Evolutionary conservation across 2,888 invertebrate genomes (phyloP), one percentile per base, ranked within the genome.

Genomic region (Argynnis bischoffii): DNA sequence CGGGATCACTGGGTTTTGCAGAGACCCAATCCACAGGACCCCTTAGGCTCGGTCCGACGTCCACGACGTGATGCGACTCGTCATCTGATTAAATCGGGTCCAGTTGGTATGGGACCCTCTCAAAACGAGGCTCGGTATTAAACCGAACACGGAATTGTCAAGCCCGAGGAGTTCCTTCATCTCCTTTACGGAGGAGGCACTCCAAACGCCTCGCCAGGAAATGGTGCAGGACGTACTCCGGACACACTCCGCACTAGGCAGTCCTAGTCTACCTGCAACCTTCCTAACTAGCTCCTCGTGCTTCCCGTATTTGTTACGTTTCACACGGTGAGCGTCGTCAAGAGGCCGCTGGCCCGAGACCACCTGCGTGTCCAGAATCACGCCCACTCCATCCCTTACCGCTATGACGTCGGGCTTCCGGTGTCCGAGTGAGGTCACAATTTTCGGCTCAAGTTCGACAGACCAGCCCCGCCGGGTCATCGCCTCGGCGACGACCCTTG

Each of bases 391-490:
- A 8, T 67, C 76, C 56, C 47, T 77, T 0, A 13, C 63, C 5
- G 79, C 79, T 0, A 84, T 71, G 3, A 82, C 67, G 55, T 85
- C 83, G 0, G 82, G 83, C 71, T 84, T 85, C 0, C 79, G 66
- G 0, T 76, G 69, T 0, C 81, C 84, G 0, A 53, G 54, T 0
- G 66, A 47, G 0, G 82, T 83, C 11, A 2, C 64, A n/a, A 81
- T 41, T 0, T 53, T 64, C 0, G 78, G 77, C 67, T 84, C 81
- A 67, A 67, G 31, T 13, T 70, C 69, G 2, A 82, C 80, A 0
- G 21, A 41, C 77, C 81, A 83, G 1, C 80, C 80, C 13, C 70
- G 69, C 6, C 71, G 66, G 0, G 61, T 14, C 61, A 85, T 69
- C 14, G 72, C 75, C 0, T 69, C 64, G 18, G 18, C 18, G 18